Evolutionary conservation across 2,797 vertebrate genomes (phyloP).

Genomic region (Gobionotothen gibberifrons): DNA sequence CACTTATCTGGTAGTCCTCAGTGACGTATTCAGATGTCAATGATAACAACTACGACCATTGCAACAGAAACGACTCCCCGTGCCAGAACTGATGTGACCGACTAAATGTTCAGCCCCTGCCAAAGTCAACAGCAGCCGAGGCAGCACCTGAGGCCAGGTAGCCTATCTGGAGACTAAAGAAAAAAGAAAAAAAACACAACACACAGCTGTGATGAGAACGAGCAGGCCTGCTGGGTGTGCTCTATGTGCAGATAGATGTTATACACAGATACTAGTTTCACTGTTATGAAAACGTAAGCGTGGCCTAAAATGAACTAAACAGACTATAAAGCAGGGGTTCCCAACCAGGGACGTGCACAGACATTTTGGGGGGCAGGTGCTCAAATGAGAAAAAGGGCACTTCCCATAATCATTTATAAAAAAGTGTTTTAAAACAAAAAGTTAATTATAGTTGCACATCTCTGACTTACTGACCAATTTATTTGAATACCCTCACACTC

Average conservation of each 20-base stretch:
- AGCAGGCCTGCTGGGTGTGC: background rate
- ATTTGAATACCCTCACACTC: too few relatives aligned
- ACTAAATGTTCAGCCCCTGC: conserved; percentile 12
- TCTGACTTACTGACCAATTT: too few relatives aligned
- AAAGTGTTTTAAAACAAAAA: too few relatives aligned
- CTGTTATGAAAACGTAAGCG: background rate
- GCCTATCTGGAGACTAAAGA: background rate
- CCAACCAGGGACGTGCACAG: too few relatives aligned
- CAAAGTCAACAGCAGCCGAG: conserved; percentile 27
- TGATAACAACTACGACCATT: background rate
- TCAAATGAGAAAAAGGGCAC: too few relatives aligned
- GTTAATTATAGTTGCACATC: too few relatives aligned
- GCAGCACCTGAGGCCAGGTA: conserved; percentile 18
- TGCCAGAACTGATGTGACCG: conserved; percentile 9
- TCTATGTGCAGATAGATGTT: background rate
- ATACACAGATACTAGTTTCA: background rate
- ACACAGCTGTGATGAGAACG: background rate
- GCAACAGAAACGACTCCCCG: background rate
- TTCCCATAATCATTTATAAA: too few relatives aligned
- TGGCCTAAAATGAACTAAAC: background rate
- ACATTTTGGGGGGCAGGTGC: too few relatives aligned
- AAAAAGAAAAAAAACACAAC: conserved; percentile 23
- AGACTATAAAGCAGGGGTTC: too few relatives aligned
- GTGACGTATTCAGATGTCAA: conserved; percentile 15
- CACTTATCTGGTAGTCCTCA: background rate